These are phyloP conservation scores for Salvelinus alpinus DNA, from an alignment of 2,113 vertebrate species.

Conservation along the genomic window DNA sequence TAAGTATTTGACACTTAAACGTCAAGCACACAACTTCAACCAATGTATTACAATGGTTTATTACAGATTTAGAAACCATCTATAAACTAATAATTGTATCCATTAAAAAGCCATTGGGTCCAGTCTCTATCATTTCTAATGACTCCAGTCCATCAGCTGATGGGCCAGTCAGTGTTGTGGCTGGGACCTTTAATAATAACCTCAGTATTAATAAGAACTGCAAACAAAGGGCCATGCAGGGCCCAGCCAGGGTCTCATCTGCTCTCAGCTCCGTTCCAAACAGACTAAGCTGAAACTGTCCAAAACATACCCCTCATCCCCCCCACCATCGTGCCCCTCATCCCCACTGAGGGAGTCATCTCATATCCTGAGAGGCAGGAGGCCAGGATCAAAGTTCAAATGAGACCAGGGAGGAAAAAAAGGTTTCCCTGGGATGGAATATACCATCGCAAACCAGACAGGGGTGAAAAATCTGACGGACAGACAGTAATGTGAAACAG, in stretches of 20 bases:
- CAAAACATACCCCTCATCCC: conserved; percentile 34
- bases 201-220: conserved; percentile 1
- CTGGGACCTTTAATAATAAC: neutral
- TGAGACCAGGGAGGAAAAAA: conserved; percentile 35
- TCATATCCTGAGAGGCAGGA: conserved; percentile 68
- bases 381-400: conserved; percentile 71
- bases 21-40: too few species aligned
- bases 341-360: conserved; percentile 53
- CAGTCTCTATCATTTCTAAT: neutral
- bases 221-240: conserved; percentile 18
- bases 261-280: conserved; percentile 30
- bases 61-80: neutral
- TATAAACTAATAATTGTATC: neutral
- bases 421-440: conserved; percentile 54
- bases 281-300: conserved; percentile 32
- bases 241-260: conserved; percentile 36
- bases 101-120: neutral
- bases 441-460: conserved; percentile 67
- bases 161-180: neutral
- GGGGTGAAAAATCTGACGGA: conserved; percentile 59
- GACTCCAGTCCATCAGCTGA: neutral
- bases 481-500: conserved; percentile 46
- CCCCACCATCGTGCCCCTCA: neutral
- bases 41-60: too few species aligned
- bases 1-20: too few species aligned